Percentiles rank a stretch among this genome's conserved stretches.
phyloP scores from a whole-genome alignment of 2,797 vertebrate genomes.

The Rhodeus uyekii region DNA sequence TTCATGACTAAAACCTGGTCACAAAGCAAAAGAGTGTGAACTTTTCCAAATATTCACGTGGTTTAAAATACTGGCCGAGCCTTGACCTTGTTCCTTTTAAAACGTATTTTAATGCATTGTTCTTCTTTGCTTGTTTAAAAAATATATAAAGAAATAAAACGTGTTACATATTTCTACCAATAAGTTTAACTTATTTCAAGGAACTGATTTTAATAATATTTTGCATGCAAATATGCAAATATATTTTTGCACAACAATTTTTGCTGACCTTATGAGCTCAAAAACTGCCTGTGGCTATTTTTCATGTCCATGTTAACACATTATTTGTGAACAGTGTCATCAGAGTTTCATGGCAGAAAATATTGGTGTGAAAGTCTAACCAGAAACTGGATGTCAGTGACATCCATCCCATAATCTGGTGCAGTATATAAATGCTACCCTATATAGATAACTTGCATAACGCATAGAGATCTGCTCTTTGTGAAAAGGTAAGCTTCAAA shows the following conservation, averaged over 20 bases:
- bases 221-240: neutral
- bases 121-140: no score
- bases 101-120: neutral
- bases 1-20: neutral
- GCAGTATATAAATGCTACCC: constrained; percentile 45
- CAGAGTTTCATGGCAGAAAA: constrained; percentile 29
- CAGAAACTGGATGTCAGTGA: constrained; percentile 33
- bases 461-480: neutral
- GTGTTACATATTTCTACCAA: neutral
- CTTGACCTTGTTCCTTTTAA: neutral
- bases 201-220: neutral
- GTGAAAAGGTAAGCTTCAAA: constrained; percentile 38
- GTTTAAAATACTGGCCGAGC: neutral
- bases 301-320: constrained; percentile 56
- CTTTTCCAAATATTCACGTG: neutral
- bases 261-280: constrained; percentile 28
- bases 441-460: neutral
- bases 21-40: neutral
- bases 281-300: constrained; percentile 50
- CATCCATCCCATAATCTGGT: neutral
- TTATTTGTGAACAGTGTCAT: constrained; percentile 43
- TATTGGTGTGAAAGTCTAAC: constrained; percentile 55
- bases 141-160: no score
- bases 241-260: neutral
- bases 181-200: neutral